These are phyloP conservation scores for Muscicapa adusta DNA, from an alignment of 2,113 vertebrate species.

Conservation along the genomic window DNA sequence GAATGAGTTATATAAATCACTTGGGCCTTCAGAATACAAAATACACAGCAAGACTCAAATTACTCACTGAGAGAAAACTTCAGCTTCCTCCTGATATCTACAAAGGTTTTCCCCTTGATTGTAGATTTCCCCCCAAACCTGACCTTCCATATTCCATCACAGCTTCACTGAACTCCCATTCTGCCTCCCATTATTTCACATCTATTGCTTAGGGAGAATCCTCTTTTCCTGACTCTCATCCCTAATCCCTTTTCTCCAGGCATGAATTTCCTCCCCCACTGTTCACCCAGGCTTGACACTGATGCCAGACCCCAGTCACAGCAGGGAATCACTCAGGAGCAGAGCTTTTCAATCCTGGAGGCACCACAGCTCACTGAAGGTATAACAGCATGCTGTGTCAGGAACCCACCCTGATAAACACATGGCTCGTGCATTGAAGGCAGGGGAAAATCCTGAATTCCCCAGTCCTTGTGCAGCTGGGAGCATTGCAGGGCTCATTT, in stretches of 20 bases:
- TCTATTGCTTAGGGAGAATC: background rate
- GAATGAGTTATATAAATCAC: background rate
- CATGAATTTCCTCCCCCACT: background rate
- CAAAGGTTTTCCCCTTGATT: background rate
- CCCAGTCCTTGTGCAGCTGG: background rate
- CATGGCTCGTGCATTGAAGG: rapidly evolving
- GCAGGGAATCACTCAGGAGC: background rate
- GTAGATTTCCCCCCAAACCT: background rate
- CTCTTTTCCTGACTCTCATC: background rate
- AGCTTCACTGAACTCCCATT: background rate
- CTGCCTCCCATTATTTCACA: background rate
- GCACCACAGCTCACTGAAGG: background rate
- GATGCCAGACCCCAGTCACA: background rate
- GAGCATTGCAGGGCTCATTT: background rate
- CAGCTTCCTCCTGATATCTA: background rate
- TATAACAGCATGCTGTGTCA: background rate
- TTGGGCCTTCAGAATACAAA: background rate
- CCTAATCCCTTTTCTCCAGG: background rate
- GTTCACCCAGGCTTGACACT: background rate
- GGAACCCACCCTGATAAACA: background rate
- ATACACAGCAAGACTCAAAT: background rate
- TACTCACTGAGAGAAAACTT: background rate
- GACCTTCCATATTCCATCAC: background rate
- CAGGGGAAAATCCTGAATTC: background rate
- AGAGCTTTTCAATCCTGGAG: background rate